Evolutionary conservation across 2,797 vertebrate genomes (phyloP).

Genomic region (Schizopygopsis malacanthus): DNA sequence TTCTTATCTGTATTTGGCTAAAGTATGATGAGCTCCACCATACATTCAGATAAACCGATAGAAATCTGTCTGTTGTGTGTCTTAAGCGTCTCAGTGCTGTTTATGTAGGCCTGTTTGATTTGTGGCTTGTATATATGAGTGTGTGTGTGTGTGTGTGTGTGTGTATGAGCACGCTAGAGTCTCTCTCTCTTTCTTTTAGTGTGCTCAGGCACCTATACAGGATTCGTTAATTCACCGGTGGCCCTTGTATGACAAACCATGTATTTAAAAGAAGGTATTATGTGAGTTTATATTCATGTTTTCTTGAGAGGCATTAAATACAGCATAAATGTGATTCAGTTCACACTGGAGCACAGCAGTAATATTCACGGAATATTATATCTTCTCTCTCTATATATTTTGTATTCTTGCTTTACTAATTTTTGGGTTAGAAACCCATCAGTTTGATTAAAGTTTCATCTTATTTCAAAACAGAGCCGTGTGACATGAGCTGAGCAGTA

Average conservation of each 20-base stretch:
- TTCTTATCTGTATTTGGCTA: constrained; percentile 49
- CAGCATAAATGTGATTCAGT: not conserved
- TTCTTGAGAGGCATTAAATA: constrained; percentile 5
- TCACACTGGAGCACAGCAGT: not conserved
- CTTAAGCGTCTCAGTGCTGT: constrained; percentile 45
- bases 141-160: constrained; percentile 35
- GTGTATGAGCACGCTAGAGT: not conserved
- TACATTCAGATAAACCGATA: constrained; percentile 52
- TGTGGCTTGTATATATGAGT: constrained; percentile 49
- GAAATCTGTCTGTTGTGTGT: constrained; percentile 51
- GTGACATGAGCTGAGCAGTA: constrained; percentile 40
- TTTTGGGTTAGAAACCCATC: not conserved
- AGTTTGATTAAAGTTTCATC: constrained; percentile 16
- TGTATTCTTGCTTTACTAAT: not conserved
- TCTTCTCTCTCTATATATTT: not conserved
- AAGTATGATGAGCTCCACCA: constrained; percentile 44
- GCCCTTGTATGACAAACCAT: not conserved
- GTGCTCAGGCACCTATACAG: constrained; percentile 2
- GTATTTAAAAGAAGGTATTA: not conserved
- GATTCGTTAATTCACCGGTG: not conserved
- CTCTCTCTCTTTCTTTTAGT: not conserved
- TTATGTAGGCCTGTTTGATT: constrained; percentile 56
- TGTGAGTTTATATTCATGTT: constrained; percentile 3
- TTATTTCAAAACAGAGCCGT: not conserved
- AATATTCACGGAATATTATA: not conserved